Base-by-base conservation (phyloP, 1,140 invertebrate genomes). In the Bombus turneri region DNA sequence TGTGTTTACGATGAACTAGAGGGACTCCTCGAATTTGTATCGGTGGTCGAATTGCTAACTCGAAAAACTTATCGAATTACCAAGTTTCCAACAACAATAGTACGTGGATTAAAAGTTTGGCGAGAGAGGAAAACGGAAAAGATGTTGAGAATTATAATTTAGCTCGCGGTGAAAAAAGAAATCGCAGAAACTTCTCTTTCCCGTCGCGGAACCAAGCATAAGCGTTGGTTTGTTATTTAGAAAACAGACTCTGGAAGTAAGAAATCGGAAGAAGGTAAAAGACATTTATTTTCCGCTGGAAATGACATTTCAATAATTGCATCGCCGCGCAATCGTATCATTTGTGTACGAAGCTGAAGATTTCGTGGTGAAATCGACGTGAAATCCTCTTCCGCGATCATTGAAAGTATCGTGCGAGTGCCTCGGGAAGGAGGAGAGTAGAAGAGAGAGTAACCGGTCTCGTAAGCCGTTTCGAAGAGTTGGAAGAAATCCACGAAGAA, bases 401-500 rank as follows among this genome's bases (percentile, higher is more conserved):
- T 85, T 79, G 83, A 79, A 79, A 84, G 75, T 66, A 83, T 83
- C 81, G 43, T 53, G 47, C 47, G 47, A 53, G 47, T 22, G 5
- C 5, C 47, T 53, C 5, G 34, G 37, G 2, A 18, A 6, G 31
- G 43, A 28, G 25, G 34, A 68, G 76, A 68, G 53, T 15, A 15
- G 25, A 6, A 28, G 39, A 57, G n/a, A 34, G 37, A 37, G 69
- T 18, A 39, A 39, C 77, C 22, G 31, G 84, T 74, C 71, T 68
- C 71, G 78, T 81, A 85, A 85, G 84, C 84, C 47, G 62, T 89
- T 85, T 88, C 57, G 80, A 57, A 88, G 69, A 86, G 82, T 88
- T 75, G 76, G 53, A 80, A 86, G 79, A 88, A 74, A 64, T 86
- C 68, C 64, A 73, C 37, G 80, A 88, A 73, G 78, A 80, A 86